Base-by-base conservation (phyloP, 2,888 invertebrate genomes). In the Mylabris sibirica region DNA sequence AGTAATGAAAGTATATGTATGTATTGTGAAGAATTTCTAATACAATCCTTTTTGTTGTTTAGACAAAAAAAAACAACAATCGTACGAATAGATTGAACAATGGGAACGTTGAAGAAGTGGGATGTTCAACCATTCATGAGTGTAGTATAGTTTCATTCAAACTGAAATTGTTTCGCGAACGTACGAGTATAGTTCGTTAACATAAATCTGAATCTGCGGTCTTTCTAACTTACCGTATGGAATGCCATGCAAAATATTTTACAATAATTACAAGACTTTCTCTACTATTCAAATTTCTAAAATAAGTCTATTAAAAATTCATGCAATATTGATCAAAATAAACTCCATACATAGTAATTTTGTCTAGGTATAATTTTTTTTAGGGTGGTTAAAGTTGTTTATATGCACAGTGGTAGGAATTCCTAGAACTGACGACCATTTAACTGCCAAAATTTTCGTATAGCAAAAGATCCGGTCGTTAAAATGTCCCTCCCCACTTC, bases 371-470 rank as follows among this genome's bases (percentile, higher is more conserved):
- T 30, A 30, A 17, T 44, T 44, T 20, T 49, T 49, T 8, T 53
- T 53, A 24, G 53, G 53, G 53, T 53, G 24, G 12, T 24, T 53
- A 9, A 49, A 20, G 49, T 9, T 49, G 20, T 49, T 17, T 49
- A 3, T 30, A 30, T 30, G 1, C 8, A 30, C 30, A 53, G 22
- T 53, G 53, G 53, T 53, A 53, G 3, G 70, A 76, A 77, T 79
- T 82, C 82, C 79, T 78, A 79, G 81, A 81, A 82, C 77, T n/a
- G 34, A 65, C 74, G 72, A 61, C 65, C 64, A 70, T 77, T 80
- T 81, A 83, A 83, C 83, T 82, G 82, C 82, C 83, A 77, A 83
- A 83, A 79, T 82, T 81, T 75, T 53, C 24, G 44, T 53, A 53
- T 53, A 53, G 53, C 53, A 53, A 53, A 73, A 76, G 75, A 78